A percentile compares a stretch with the other conserved stretches of the same genome.
Conservation (phyloP, 2,888 invertebrate genomes). For the Lissonota sp. region DNA sequence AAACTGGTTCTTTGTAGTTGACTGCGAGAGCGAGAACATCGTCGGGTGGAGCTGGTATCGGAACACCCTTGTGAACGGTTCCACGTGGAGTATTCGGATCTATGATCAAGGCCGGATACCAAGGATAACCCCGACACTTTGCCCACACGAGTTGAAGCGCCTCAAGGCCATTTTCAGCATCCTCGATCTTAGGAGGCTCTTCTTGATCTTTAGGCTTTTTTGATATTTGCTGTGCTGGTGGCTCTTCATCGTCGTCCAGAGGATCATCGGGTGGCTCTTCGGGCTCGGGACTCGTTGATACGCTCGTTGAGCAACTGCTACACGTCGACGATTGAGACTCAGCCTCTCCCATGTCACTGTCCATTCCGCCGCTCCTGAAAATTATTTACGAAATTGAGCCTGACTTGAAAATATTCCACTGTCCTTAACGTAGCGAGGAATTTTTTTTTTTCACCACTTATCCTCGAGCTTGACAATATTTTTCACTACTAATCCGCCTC, state of each 20-base stretch:
- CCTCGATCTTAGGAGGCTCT: constrained; percentile 67
- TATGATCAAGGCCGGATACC: constrained; percentile 98
- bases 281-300: constrained; percentile 79
- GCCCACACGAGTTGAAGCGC: constrained; percentile 98
- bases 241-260: constrained; percentile 80
- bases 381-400: background rate
- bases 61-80: constrained; percentile 95
- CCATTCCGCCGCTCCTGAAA: constrained; percentile 79
- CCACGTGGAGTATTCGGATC: constrained; percentile 97
- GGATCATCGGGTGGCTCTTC: constrained; percentile 78
- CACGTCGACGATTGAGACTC: constrained; percentile 82
- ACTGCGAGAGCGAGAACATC: constrained; percentile 94
- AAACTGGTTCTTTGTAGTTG: constrained; percentile 93
- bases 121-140: constrained; percentile 97
- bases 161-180: constrained; percentile 85
- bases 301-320: constrained; percentile 81
- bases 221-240: constrained; percentile 38
- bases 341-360: constrained; percentile 81
- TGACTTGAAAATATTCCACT: background rate
- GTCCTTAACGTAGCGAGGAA: background rate
- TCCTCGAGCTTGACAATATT: background rate
- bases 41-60: constrained; percentile 96
- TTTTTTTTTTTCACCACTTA: background rate
- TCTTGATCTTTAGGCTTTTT: constrained; percentile 67
- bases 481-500: too few species aligned